These are phyloP conservation scores for Drosophila atripex DNA, from an alignment of 2,888 invertebrate species.

Conservation along the genomic window DNA sequence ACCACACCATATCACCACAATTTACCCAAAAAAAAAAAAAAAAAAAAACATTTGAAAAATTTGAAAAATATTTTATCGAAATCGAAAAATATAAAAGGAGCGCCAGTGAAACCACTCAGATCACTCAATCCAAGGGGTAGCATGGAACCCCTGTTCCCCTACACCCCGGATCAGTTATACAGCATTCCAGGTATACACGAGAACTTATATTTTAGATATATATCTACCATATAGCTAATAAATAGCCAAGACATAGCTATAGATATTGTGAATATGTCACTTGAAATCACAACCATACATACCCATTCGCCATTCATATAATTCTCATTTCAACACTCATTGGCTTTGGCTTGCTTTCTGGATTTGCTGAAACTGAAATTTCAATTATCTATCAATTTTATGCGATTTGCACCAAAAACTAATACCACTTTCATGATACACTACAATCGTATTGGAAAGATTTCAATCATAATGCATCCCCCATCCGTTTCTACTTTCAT, in stretches of 20 bases:
- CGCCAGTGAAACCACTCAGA: constrained; percentile 84
- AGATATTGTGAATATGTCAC: constrained; percentile 6
- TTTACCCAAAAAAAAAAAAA: neutral
- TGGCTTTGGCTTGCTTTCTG: constrained; percentile 49
- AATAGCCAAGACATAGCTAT: constrained; percentile 23
- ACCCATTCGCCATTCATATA: no score
- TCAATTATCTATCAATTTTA: neutral
- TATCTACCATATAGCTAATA: constrained; percentile 25
- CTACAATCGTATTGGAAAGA: neutral
- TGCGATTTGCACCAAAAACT: neutral
- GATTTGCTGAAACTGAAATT: constrained; percentile 32
- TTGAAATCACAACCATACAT: neutral
- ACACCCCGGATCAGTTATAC: constrained; percentile 84
- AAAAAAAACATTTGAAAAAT: no score
- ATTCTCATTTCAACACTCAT: constrained; percentile 23
- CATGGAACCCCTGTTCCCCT: constrained; percentile 84
- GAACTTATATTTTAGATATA: constrained; percentile 36
- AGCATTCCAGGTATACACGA: constrained; percentile 84
- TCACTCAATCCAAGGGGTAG: constrained; percentile 84
- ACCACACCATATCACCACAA: constrained; percentile 18
- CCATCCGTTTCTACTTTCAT: constrained; percentile 7
- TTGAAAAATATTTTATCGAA: constrained; percentile 16
- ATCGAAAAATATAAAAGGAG: constrained; percentile 75
- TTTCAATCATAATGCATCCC: constrained; percentile 20
- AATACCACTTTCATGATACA: neutral